Conservation (phyloP, 2,888 invertebrate species). For the Tineola bisselliella region DNA sequence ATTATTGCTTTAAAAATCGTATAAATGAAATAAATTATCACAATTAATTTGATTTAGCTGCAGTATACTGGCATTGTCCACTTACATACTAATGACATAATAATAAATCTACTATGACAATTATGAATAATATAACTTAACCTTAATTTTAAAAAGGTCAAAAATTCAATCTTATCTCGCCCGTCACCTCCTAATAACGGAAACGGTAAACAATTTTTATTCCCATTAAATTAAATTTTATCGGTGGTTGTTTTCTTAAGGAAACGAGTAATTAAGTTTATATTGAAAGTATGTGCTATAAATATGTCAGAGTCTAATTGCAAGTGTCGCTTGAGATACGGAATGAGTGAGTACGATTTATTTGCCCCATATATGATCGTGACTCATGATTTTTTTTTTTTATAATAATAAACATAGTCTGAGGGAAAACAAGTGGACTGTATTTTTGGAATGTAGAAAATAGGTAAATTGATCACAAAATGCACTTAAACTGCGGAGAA, state of each 20-base stretch:
- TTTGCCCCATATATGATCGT: neutral
- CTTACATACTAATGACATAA: no score
- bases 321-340: neutral
- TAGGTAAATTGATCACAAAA: no score
- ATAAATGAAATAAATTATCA: no score
- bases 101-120: no score
- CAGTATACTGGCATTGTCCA: no score
- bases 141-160: neutral
- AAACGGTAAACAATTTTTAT: slow-evolving; percentile 13
- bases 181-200: neutral
- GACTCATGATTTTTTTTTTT: neutral
- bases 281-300: slow-evolving; percentile 21
- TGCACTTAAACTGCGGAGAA: no score
- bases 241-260: slow-evolving; percentile 15
- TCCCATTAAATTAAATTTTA: slow-evolving; percentile 10
- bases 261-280: slow-evolving; percentile 27
- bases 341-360: neutral
- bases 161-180: neutral
- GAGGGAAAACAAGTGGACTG: no score
- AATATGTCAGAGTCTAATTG: slow-evolving; percentile 12
- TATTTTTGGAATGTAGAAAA: no score
- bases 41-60: no score
- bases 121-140: no score
- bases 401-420: neutral
- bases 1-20: no score